A percentile compares a stretch with the other conserved stretches of the same genome.
These are phyloP conservation scores for Loripinus fragilis DNA, from an alignment of 2,888 invertebrate genomes.

Conservation along the genomic window DNA sequence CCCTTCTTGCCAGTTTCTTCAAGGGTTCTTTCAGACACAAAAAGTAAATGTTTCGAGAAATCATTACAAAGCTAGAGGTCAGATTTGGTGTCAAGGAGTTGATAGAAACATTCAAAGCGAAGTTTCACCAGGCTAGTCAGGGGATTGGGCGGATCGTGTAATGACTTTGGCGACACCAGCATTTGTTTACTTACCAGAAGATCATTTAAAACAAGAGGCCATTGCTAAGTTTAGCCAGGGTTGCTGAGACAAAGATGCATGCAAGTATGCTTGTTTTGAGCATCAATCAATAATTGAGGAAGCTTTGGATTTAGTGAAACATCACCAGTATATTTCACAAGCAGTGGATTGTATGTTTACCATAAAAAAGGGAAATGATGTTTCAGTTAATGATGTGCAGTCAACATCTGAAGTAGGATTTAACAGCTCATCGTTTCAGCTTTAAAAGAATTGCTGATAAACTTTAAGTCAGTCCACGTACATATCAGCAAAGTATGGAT, in stretches of 20 bases:
- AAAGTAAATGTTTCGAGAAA: too few relatives aligned
- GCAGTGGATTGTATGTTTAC: constrained; percentile 40
- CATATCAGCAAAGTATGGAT: background rate
- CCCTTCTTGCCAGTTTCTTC: too few relatives aligned
- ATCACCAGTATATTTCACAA: constrained; percentile 38
- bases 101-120: constrained; percentile 17
- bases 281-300: too few relatives aligned
- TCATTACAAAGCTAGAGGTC: constrained; percentile 26
- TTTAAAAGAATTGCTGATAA: background rate
- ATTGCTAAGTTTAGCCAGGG: too few relatives aligned
- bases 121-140: too few relatives aligned
- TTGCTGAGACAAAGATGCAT: too few relatives aligned
- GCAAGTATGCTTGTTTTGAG: too few relatives aligned
- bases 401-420: background rate
- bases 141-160: too few relatives aligned
- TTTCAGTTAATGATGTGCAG: too few relatives aligned
- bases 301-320: constrained; percentile 27
- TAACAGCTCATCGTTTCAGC: constrained; percentile 3
- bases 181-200: constrained; percentile 39
- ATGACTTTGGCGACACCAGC: too few relatives aligned
- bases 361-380: background rate
- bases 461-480: background rate
- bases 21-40: too few relatives aligned
- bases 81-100: constrained; percentile 27
- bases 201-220: constrained; percentile 14